phyloP scores from a whole-genome alignment of 2,888 invertebrate species.

The Hirudinaria manillensis region DNA sequence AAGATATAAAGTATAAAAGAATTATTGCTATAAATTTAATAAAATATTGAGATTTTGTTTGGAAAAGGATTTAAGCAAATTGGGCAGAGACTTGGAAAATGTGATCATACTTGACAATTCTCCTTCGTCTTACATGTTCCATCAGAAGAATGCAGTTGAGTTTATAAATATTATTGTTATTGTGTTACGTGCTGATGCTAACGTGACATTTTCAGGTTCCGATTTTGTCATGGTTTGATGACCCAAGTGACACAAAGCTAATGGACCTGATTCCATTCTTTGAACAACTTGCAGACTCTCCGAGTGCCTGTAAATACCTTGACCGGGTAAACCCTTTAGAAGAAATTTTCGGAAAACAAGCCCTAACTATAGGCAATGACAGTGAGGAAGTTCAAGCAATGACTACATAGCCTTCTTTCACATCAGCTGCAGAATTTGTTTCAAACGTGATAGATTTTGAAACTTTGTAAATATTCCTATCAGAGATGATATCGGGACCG shows the following conservation, averaged over 20 bases:
- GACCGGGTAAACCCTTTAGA: slow-evolving; percentile 40
- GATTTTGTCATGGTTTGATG: slow-evolving; percentile 99
- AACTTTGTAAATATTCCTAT: too few relatives aligned
- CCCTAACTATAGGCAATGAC: not conserved
- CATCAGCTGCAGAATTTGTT: slow-evolving; percentile 3
- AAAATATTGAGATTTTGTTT: not conserved
- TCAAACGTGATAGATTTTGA: too few relatives aligned
- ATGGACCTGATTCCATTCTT: slow-evolving; percentile 95
- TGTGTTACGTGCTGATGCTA: not conserved
- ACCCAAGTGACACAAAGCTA: slow-evolving; percentile 92
- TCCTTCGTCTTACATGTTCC: slow-evolving; percentile 99
- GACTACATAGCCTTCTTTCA: not conserved
- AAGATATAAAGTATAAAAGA: not conserved
- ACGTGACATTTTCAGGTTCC: slow-evolving; percentile 65
- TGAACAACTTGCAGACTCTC: slow-evolving; percentile 90
- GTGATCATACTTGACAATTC: slow-evolving; percentile 99
- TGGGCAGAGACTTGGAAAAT: slow-evolving; percentile 89
- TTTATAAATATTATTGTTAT: not conserved
- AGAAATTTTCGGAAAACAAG: slow-evolving; percentile 25
- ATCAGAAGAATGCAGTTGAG: slow-evolving; percentile 98
- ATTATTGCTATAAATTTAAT: not conserved
- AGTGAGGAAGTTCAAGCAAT: not conserved
- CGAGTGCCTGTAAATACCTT: slow-evolving; percentile 70
- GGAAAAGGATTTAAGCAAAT: slow-evolving; percentile 78
- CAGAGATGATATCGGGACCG: too few relatives aligned